These are phyloP conservation scores for Coccyzus lansbergi DNA, from an alignment of 2,797 vertebrate species.

Conservation along the genomic window DNA sequence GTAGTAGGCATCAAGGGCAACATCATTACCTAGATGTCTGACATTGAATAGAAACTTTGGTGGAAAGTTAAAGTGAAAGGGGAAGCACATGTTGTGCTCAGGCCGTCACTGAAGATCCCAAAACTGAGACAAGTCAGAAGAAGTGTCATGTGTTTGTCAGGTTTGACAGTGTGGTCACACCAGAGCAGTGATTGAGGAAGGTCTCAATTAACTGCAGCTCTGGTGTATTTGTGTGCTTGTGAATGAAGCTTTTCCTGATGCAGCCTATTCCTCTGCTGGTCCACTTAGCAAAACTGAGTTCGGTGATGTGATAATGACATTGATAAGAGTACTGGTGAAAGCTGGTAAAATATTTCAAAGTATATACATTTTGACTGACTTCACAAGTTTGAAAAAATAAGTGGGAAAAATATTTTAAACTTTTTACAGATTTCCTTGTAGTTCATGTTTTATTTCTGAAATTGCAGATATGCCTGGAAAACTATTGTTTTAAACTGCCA, in stretches of 20 bases:
- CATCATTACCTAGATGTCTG: not conserved
- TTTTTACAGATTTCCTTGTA: not conserved
- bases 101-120: not conserved
- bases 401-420: not conserved
- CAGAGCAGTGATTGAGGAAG: too few relatives aligned
- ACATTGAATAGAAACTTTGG: not conserved
- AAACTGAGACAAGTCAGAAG: not conserved
- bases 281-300: not conserved
- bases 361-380: not conserved
- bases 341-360: not conserved
- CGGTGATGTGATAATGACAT: not conserved
- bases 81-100: not conserved
- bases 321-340: not conserved
- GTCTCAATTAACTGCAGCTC: not conserved
- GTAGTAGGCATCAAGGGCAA: accelerated
- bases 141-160: not conserved
- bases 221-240: not conserved
- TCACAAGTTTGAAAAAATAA: not conserved
- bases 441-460: not conserved
- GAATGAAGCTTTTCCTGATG: not conserved
- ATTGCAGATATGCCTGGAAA: not conserved
- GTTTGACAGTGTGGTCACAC: not conserved
- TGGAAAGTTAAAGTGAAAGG: not conserved
- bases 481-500: not conserved
- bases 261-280: not conserved